Evolutionary conservation across 2,888 invertebrate species (phyloP), one percentile per base, ranked within the genome.

Genomic region (Lomographa bimaculata): DNA sequence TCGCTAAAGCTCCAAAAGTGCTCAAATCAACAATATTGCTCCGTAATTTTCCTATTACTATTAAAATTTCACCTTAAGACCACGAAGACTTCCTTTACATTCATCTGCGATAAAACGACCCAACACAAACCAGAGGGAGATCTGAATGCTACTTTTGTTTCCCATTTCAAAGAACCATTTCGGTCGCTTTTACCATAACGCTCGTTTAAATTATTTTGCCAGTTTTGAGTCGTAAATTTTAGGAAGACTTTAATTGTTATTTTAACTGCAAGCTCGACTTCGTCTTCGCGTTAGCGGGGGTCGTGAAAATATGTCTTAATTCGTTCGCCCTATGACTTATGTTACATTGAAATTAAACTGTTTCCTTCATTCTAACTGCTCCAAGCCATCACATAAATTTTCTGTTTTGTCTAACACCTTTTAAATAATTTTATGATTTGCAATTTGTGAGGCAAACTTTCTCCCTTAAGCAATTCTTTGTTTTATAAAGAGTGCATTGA

Each of bases 211-310:
- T 86, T 81, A 86, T 86, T 87, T 84, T 76, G 69, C 76, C 83
- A 77, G 84, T 85, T 85, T 79, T 71, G 71, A 85, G 86, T 83
- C 89, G 82, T 89, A 89, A 89, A 89, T 89, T 87, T 85, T 61
- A 71, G 69, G 70, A 67, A 73, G 89, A 89, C 87, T 89, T 89
- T 89, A 89, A 89, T 89, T 89, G 86, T 89, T 85, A 85, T 84
- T 89, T 87, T 89, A 85, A 89, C 86, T 87, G 89, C 86, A 80
- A 83, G 77, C 78, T 80, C 77, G 78, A 84, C 82, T 78, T 80
- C 78, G 81, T 78, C 74, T 70, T 76, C 67, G 56, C 66, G 52
- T 57, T 62, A 60, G 62, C 55, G 58, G 71, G 78, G 78, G 71
- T 65, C 58, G 71, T 71, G 77, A 79, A 87, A 86, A 86, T 86